Conservation (phyloP, 53 echinoderm and acorn worm species). For the Hippasteria phrygiana region DNA sequence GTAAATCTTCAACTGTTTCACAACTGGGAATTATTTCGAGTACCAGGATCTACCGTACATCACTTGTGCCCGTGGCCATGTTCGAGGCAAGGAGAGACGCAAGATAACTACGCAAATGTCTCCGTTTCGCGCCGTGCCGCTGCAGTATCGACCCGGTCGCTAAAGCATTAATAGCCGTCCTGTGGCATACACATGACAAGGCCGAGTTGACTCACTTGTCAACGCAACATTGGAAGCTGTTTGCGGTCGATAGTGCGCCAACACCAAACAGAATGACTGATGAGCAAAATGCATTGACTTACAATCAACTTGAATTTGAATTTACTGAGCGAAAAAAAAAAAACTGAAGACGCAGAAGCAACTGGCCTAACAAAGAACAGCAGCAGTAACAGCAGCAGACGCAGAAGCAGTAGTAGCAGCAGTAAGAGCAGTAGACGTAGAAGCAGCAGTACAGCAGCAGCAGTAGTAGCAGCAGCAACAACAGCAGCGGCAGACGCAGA, state of each 20-base stretch:
- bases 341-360: background rate
- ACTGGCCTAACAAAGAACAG: too few species aligned
- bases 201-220: background rate
- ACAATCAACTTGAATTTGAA: constrained; percentile 3
- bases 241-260: background rate
- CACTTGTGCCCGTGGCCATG: background rate
- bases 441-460: too few species aligned
- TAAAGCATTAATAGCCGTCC: constrained; percentile 6
- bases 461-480: too few species aligned
- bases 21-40: background rate
- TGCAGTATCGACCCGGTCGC: constrained; percentile 4
- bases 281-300: constrained; percentile 4
- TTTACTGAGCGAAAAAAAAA: background rate
- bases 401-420: too few species aligned
- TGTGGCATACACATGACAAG: background rate
- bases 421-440: too few species aligned
- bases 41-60: background rate
- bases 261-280: background rate
- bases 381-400: too few species aligned
- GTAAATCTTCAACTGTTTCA: background rate
- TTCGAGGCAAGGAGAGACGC: background rate
- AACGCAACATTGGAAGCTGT: constrained; percentile 13
- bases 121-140: background rate
- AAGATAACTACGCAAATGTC: background rate
- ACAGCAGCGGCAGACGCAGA: too few species aligned